phyloP scores from a whole-genome alignment of 2,113 vertebrate genomes.

The Gambusia affinis region DNA sequence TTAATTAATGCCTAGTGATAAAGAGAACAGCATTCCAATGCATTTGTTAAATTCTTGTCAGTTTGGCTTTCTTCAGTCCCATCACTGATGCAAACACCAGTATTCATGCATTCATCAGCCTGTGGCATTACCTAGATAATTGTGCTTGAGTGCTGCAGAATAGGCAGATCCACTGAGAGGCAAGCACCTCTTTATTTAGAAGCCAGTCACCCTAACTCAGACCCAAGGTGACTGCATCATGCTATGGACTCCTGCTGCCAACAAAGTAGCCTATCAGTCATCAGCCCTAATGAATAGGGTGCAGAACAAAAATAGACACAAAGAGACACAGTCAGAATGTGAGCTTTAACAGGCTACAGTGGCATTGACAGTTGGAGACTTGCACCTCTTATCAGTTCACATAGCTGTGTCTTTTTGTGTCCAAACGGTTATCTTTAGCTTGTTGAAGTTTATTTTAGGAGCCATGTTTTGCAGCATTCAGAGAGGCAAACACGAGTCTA shows the following conservation, averaged over 20 bases:
- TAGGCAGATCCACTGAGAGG: slow-evolving; percentile 25
- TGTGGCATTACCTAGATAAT: slow-evolving; percentile 24
- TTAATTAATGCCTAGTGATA: not conserved
- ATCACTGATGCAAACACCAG: slow-evolving; percentile 37
- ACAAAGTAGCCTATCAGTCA: slow-evolving; percentile 76
- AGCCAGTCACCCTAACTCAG: slow-evolving; percentile 49
- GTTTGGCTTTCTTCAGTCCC: slow-evolving; percentile 49
- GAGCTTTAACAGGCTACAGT: slow-evolving; percentile 57
- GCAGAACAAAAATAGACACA: slow-evolving; percentile 75
- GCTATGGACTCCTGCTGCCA: slow-evolving; percentile 62
- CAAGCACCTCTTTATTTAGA: slow-evolving; percentile 71
- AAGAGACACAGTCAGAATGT: slow-evolving; percentile 63
- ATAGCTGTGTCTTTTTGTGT: slow-evolving; percentile 47
- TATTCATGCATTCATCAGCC: slow-evolving; percentile 25
- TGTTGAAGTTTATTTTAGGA: slow-evolving; percentile 51
- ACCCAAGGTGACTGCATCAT: slow-evolving; percentile 75
- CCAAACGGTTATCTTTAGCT: slow-evolving; percentile 43
- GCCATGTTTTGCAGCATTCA: slow-evolving; percentile 9
- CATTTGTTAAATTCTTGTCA: slow-evolving; percentile 27
- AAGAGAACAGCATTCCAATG: not conserved
- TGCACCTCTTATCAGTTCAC: slow-evolving; percentile 56
- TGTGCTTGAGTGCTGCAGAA: slow-evolving; percentile 25
- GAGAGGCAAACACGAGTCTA: slow-evolving; percentile 22
- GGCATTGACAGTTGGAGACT: slow-evolving; percentile 56
- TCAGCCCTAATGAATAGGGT: slow-evolving; percentile 73